phyloP scores from a whole-genome alignment of 2,113 vertebrate genomes.

The Passer domesticus region DNA sequence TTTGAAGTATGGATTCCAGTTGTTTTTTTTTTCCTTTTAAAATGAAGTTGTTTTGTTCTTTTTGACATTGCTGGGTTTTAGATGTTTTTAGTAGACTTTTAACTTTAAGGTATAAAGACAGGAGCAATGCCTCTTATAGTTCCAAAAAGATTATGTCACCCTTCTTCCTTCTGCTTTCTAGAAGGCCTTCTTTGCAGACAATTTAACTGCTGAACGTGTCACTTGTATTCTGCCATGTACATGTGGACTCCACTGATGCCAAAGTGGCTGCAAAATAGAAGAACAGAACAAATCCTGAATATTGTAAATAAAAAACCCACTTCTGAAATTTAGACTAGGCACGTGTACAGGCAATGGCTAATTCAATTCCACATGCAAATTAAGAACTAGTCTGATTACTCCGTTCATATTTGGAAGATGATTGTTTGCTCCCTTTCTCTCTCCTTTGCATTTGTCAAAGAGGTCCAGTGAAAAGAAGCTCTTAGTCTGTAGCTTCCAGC shows the following conservation, averaged over 20 bases:
- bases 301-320: background rate
- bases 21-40: background rate
- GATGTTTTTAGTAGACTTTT: background rate
- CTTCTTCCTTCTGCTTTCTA: background rate
- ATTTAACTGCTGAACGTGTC: background rate
- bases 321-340: background rate
- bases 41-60: background rate
- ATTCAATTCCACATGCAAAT: background rate
- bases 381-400: background rate
- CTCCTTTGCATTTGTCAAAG: background rate
- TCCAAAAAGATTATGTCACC: background rate
- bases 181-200: background rate
- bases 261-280: background rate
- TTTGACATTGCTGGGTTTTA: background rate
- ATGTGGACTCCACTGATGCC: accelerated
- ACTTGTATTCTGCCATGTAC: background rate
- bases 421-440: background rate
- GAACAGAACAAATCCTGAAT: background rate
- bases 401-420: background rate
- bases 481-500: background rate
- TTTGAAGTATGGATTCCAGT: background rate
- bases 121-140: background rate
- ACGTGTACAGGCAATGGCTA: background rate
- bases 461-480: background rate
- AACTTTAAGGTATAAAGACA: background rate